phyloP scores from a whole-genome alignment of 2,888 invertebrate species.

The Eupithecia dodoneata region DNA sequence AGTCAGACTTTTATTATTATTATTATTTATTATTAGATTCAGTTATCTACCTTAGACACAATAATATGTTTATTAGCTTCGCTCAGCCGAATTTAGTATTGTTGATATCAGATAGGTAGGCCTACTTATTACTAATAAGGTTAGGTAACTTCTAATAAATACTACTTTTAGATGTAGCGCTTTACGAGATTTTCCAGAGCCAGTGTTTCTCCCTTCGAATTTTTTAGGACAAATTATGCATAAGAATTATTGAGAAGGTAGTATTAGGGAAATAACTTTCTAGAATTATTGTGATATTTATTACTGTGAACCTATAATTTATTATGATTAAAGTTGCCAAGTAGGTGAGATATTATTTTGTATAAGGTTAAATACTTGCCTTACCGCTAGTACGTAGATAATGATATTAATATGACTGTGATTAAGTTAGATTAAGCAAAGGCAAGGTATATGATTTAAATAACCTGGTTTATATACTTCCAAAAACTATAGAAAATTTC shows the following conservation, averaged over 20 bases:
- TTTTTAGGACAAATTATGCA: background rate
- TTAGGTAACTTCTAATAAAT: background rate
- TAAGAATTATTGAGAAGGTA: background rate
- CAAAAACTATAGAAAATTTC: no score
- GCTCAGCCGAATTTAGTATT: background rate
- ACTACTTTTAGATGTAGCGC: background rate
- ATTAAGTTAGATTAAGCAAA: constrained; percentile 1
- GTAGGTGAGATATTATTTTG: background rate
- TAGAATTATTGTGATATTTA: constrained; percentile 16
- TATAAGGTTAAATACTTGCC: background rate
- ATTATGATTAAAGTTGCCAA: background rate
- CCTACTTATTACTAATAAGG: background rate
- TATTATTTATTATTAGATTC: no score
- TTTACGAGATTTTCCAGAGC: background rate
- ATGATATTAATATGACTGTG: background rate
- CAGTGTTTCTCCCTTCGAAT: constrained; percentile 12
- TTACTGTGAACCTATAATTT: background rate
- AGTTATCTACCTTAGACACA: no score
- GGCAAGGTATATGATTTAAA: background rate
- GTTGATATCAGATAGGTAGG: no score
- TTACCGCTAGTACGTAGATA: background rate
- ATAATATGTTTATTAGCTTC: no score
- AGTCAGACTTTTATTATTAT: no score
- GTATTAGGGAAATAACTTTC: background rate
- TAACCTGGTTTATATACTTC: no score